Percentiles rank a stretch among this genome's conserved stretches.
Evolutionary conservation across 2,113 vertebrate genomes (phyloP).

Genomic region (Theristicus caerulescens): DNA sequence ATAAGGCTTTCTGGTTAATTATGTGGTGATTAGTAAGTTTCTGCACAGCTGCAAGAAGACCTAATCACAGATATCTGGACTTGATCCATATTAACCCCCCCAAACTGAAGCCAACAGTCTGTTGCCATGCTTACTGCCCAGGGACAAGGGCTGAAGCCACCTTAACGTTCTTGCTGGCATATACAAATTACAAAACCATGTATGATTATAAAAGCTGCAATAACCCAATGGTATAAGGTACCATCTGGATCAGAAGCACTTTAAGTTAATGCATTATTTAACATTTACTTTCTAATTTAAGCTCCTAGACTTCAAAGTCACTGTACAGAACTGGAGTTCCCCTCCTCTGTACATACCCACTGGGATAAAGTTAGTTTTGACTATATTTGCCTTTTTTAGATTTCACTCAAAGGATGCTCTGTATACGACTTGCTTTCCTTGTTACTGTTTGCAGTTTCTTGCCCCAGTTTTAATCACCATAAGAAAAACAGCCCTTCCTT

Average conservation of each 20-base stretch:
- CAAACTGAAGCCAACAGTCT: not conserved
- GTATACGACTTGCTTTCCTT: not conserved
- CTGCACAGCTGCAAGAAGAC: not conserved
- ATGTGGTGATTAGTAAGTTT: not conserved
- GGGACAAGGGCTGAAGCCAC: not conserved
- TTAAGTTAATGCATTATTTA: conserved; percentile 21
- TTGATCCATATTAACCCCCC: not conserved
- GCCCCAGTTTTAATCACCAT: not conserved
- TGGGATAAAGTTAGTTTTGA: not conserved
- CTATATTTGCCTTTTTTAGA: not conserved
- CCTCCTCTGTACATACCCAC: not conserved
- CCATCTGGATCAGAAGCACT: not conserved
- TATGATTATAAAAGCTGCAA: not conserved
- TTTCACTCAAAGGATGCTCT: not conserved
- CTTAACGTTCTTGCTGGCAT: not conserved
- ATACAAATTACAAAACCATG: not conserved
- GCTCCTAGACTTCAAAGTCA: conserved; percentile 2
- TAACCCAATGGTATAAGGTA: not conserved
- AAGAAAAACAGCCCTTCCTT: not conserved
- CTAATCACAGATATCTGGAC: not conserved
- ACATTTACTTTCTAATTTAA: conserved; percentile 23
- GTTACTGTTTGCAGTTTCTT: not conserved
- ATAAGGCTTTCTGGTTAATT: not conserved
- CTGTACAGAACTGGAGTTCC: not conserved
- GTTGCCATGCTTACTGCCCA: not conserved